Conservation (phyloP, 2,888 invertebrate genomes). For the Drosophila histrio region DNA sequence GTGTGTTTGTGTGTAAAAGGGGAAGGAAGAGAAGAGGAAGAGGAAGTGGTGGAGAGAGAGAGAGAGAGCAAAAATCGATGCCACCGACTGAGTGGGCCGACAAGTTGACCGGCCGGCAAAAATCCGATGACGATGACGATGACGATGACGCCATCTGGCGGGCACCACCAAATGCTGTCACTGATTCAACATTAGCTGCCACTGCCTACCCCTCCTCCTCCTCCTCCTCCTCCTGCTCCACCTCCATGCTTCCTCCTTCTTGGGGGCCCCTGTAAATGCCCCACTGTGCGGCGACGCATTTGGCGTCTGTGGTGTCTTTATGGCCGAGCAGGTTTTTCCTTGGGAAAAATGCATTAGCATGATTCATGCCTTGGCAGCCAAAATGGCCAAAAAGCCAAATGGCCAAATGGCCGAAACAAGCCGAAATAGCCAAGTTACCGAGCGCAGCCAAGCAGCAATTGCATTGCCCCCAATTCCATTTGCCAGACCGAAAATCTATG, state of each 20-base stretch:
- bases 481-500: conserved; percentile 58
- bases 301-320: conserved; percentile 52
- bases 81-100: conserved; percentile 36
- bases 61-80: conserved; percentile 43
- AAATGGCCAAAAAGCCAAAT: conserved; percentile 7
- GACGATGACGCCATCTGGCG: conserved; percentile 69
- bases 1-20: too few species aligned
- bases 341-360: conserved; percentile 69
- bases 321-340: conserved; percentile 63
- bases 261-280: neutral
- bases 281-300: conserved; percentile 46
- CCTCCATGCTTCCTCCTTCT: neutral
- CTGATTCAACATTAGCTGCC: conserved; percentile 43
- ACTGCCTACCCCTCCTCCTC: neutral
- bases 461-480: conserved; percentile 42
- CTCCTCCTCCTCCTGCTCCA: neutral
- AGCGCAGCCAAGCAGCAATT: conserved; percentile 30
- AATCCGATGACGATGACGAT: conserved; percentile 48
- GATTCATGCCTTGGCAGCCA: conserved; percentile 55
- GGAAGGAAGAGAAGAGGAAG: neutral
- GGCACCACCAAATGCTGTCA: conserved; percentile 55
- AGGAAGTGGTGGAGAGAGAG: conserved; percentile 11
- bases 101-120: conserved; percentile 31
- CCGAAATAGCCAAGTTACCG: conserved; percentile 14
- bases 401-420: conserved; percentile 5